Conservation (phyloP, 2,888 invertebrate species). For the Drosophila robusta region DNA sequence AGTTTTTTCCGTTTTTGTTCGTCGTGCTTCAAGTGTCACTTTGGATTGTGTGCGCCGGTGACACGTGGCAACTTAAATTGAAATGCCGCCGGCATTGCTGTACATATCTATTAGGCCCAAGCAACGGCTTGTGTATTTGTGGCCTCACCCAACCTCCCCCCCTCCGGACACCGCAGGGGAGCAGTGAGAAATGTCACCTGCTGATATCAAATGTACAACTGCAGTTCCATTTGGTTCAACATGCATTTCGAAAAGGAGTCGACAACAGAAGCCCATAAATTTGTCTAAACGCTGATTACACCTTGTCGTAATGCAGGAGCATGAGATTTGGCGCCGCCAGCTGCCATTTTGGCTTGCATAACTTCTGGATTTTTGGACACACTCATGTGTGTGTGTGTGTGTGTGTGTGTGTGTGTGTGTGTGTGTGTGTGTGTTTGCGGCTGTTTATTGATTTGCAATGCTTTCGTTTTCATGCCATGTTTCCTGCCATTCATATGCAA, state of each 20-base stretch:
- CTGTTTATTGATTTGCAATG: slow-evolving; percentile 61
- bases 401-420: background rate
- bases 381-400: slow-evolving; percentile 1
- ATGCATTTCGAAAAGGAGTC: slow-evolving; percentile 36
- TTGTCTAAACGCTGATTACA: slow-evolving; percentile 52
- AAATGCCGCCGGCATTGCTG: slow-evolving; percentile 74
- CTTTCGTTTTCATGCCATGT: slow-evolving; percentile 57
- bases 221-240: slow-evolving; percentile 24
- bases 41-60: slow-evolving; percentile 71
- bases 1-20: background rate
- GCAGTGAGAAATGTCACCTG: slow-evolving; percentile 59
- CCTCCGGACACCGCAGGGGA: slow-evolving; percentile 36
- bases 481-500: slow-evolving; percentile 63
- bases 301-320: slow-evolving; percentile 24
- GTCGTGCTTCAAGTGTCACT: slow-evolving; percentile 65
- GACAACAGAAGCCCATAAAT: slow-evolving; percentile 42
- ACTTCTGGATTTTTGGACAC: slow-evolving; percentile 11
- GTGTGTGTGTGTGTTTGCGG: slow-evolving; percentile 1
- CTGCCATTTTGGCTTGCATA: slow-evolving; percentile 38
- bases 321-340: slow-evolving; percentile 36
- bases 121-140: background rate
- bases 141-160: background rate
- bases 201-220: slow-evolving; percentile 42
- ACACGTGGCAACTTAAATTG: slow-evolving; percentile 81
- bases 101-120: slow-evolving; percentile 70